A percentile compares a stretch with the other conserved stretches of the same genome.
Conservation (phyloP, 2,113 vertebrate genomes). For the Oncorhynchus gorbuscha region DNA sequence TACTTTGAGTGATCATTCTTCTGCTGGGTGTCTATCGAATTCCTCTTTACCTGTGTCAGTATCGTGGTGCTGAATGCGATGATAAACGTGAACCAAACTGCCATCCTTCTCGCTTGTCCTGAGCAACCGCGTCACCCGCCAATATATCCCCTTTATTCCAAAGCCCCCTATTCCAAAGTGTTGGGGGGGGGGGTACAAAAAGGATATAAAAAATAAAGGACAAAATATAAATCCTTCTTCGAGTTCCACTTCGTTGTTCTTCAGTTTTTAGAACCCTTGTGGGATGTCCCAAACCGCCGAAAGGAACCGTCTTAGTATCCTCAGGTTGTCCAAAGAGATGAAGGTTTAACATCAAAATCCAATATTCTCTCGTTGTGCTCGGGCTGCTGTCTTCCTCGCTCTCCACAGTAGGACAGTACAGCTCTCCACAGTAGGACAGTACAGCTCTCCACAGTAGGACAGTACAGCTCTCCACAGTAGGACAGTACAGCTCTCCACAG, state of each 20-base stretch:
- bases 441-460: no score
- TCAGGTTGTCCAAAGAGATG: constrained; percentile 74
- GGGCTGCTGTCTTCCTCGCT: constrained; percentile 46
- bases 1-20: not conserved
- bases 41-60: constrained; percentile 84
- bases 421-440: constrained; percentile 59
- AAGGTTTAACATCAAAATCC: constrained; percentile 64
- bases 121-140: constrained; percentile 71
- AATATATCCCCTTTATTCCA: constrained; percentile 40
- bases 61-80: constrained; percentile 80
- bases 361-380: constrained; percentile 33
- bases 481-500: constrained; percentile 9
- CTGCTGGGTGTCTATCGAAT: not conserved
- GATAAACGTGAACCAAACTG: constrained; percentile 80
- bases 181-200: constrained; percentile 28
- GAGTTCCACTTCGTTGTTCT: constrained; percentile 47
- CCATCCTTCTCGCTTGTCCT: constrained; percentile 77
- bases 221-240: constrained; percentile 68
- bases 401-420: constrained; percentile 11
- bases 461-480: constrained; percentile 59
- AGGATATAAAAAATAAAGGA: not conserved
- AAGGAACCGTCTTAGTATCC: constrained; percentile 48
- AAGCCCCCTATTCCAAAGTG: constrained; percentile 62
- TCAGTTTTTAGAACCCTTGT: constrained; percentile 42
- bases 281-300: constrained; percentile 42